Evolutionary conservation across 2,113 vertebrate species (phyloP).

Genomic region (Butorides virescens): DNA sequence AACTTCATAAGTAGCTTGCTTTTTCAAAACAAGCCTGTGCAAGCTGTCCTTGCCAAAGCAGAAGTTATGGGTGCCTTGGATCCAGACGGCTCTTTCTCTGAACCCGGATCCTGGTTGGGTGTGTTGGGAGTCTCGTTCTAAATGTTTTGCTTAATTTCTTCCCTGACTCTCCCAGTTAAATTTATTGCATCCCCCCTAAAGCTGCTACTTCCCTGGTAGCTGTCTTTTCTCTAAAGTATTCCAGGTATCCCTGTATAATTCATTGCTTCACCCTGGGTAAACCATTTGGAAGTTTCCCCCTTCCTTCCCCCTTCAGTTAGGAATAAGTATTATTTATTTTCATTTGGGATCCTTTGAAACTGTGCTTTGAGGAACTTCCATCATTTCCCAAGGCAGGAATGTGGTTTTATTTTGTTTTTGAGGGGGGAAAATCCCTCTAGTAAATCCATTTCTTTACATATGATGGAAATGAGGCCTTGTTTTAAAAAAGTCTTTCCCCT

Average conservation of each 20-base stretch:
- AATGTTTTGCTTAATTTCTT: neutral
- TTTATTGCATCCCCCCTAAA: neutral
- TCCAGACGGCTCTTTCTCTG: neutral
- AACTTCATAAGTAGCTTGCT: neutral
- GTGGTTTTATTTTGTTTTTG: neutral
- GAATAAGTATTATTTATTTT: slow-evolving; percentile 8
- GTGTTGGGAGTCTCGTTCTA: neutral
- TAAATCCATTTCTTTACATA: neutral
- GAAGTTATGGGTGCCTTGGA: neutral
- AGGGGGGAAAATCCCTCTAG: neutral
- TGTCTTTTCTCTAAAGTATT: neutral
- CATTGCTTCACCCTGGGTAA: neutral
- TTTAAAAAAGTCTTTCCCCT: slow-evolving; percentile 9
- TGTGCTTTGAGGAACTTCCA: neutral
- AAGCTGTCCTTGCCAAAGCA: neutral
- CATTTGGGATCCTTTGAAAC: slow-evolving; percentile 14
- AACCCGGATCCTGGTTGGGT: neutral
- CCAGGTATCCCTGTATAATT: neutral
- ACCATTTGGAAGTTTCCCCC: neutral
- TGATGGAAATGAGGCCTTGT: neutral
- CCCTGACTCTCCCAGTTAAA: neutral
- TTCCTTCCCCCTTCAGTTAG: neutral
- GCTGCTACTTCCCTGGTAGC: neutral
- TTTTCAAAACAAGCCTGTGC: neutral
- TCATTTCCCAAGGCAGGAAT: slow-evolving; percentile 3